These are phyloP conservation scores for Epinephelus fuscoguttatus DNA, from an alignment of 2,113 vertebrate species.

Conservation along the genomic window DNA sequence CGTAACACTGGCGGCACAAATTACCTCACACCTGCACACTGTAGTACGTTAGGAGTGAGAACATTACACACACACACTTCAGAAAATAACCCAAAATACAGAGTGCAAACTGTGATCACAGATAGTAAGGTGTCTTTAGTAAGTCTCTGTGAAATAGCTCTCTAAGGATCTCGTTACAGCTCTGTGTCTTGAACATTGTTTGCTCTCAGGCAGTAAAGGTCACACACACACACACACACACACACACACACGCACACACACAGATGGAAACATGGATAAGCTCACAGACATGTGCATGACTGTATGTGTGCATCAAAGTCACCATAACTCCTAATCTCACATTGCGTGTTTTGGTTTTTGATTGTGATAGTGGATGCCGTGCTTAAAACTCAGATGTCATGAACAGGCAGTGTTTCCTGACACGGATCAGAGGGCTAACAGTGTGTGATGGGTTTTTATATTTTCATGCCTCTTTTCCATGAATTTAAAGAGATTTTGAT, in stretches of 20 bases:
- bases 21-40: not conserved
- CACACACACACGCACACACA: slow-evolving; percentile 21
- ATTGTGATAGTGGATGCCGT: slow-evolving; percentile 18
- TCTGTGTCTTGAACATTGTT: slow-evolving; percentile 35
- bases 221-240: slow-evolving; percentile 19
- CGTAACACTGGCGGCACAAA: not conserved
- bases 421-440: slow-evolving; percentile 24
- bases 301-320: slow-evolving; percentile 51
- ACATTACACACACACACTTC: not conserved
- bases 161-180: not conserved
- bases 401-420: slow-evolving; percentile 23
- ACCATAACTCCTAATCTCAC: slow-evolving; percentile 51
- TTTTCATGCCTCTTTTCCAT: slow-evolving; percentile 16
- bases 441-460: not conserved
- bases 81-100: not conserved
- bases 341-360: slow-evolving; percentile 48
- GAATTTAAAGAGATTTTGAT: slow-evolving; percentile 39
- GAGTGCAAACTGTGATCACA: not conserved
- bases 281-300: slow-evolving; percentile 40
- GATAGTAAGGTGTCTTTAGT: not conserved
- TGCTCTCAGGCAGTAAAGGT: slow-evolving; percentile 42
- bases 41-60: not conserved
- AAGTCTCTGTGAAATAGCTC: not conserved
- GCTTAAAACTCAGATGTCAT: slow-evolving; percentile 44
- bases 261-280: slow-evolving; percentile 59